Evolutionary conservation across 2,888 invertebrate species (phyloP), one percentile per base, ranked within the genome.

Genomic region (Ethmia dodecea): DNA sequence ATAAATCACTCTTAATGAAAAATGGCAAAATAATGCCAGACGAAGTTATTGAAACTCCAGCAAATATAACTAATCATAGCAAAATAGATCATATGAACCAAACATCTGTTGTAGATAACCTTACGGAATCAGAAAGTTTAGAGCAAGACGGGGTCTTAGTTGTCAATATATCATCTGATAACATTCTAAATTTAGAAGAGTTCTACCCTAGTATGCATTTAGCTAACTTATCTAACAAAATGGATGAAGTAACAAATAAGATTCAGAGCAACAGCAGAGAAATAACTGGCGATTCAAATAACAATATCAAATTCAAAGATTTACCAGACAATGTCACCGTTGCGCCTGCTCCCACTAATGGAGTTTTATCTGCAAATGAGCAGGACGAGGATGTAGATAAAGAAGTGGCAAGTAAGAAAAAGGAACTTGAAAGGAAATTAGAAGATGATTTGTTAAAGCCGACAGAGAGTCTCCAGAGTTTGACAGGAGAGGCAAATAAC

Each of bases 251-350:
- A 1, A 79, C 80, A 4, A 86, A 86, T 38, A 88, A 88, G 59
- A 86, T 88, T 28, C 88, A 88, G 51, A 88, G 88, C 43, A 87
- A 88, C 33, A 88, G 86, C 42, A 58, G 87, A 43, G 88, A 88
- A 59, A 88, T 88, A 22, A 86, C 80, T 22, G 88, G 87, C 5
- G 87, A 86, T 53, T 68, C 69, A 12, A 86, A 81, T 28, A 81
- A 86, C 46, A 72, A 86, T 45, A 50, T 86, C 0, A 86, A 81
- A 53, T 63, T 74, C 8, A 86, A 86, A 59, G 77, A 73, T 28
- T 32, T 79, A 11, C 77, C 80, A 13, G 84, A 81, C n/a, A 84
- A 86, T 40, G 54, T 83, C 13, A 84, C 83, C 3, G 61, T 86
- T 5, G 86, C 74, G 28, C 86, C 86, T 10, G 77, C 86, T 38